phyloP scores from a whole-genome alignment of 2,797 vertebrate species.

The Neosilurus mollespiculum region DNA sequence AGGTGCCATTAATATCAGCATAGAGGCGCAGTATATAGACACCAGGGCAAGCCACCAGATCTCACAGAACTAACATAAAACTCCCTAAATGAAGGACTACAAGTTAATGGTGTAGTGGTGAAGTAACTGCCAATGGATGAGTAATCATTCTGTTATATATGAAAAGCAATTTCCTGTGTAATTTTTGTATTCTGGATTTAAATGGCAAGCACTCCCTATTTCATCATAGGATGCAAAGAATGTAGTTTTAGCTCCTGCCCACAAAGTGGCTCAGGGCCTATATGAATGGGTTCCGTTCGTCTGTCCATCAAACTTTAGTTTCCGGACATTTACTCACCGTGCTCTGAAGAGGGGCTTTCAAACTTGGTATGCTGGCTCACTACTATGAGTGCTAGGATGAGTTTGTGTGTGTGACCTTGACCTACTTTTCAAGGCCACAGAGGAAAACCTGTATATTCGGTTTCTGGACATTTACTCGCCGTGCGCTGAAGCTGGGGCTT shows the following conservation, averaged over 20 bases:
- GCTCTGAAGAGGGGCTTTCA: too few species aligned
- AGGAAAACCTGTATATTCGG: too few species aligned
- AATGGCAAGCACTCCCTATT: conserved; percentile 8
- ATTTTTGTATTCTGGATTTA: conserved; percentile 22
- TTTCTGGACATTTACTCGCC: too few species aligned
- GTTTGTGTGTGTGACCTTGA: too few species aligned
- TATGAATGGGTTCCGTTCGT: too few species aligned
- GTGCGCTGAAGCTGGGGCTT: too few species aligned
- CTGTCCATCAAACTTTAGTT: too few species aligned
- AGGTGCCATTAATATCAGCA: background rate
- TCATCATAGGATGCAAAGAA: conserved; percentile 13
- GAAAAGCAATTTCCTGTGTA: background rate
- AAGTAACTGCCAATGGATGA: background rate
- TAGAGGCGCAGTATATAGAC: background rate
- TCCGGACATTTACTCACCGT: too few species aligned
- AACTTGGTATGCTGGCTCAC: too few species aligned
- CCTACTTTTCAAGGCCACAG: too few species aligned
- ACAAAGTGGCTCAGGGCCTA: too few species aligned
- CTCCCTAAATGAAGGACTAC: background rate
- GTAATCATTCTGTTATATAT: background rate
- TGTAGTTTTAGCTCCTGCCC: background rate
- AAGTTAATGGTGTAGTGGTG: background rate
- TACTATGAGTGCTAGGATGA: too few species aligned
- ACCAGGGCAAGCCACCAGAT: background rate
- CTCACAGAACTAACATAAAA: background rate